A percentile compares a stretch with the other conserved stretches of the same genome.
Conservation (phyloP, 2,888 invertebrate genomes). For the Ephialtes manifestator region DNA sequence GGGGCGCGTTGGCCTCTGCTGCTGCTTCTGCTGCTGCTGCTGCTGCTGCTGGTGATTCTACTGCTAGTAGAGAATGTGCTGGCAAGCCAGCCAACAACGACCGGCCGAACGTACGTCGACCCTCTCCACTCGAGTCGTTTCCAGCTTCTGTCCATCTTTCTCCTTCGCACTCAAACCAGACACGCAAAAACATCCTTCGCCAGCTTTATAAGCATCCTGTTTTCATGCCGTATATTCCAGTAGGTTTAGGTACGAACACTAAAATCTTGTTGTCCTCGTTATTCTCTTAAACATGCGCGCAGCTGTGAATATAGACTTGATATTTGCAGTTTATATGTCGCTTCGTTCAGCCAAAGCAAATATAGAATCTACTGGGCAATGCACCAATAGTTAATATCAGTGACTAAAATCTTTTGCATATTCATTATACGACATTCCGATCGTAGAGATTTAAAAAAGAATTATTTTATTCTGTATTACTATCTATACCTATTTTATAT, state of each 20-base stretch:
- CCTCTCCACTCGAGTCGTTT: constrained; percentile 65
- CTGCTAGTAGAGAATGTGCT: constrained; percentile 63
- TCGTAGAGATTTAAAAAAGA: neutral
- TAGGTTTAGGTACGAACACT: constrained; percentile 51
- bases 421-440: neutral
- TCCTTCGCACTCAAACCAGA: constrained; percentile 42
- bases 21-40: constrained; percentile 41
- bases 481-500: too few species aligned
- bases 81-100: constrained; percentile 66
- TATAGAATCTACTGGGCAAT: neutral
- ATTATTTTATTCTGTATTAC: too few species aligned
- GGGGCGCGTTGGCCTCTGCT: constrained; percentile 61
- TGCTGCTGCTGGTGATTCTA: constrained; percentile 42
- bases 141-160: constrained; percentile 42
- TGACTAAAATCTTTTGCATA: neutral
- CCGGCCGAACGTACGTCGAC: constrained; percentile 67
- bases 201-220: constrained; percentile 66
- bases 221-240: constrained; percentile 59
- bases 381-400: neutral
- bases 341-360: neutral
- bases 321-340: neutral
- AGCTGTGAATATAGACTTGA: neutral
- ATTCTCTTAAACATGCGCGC: constrained; percentile 15
- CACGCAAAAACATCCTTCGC: constrained; percentile 67
- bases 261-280: constrained; percentile 42